phyloP scores from a whole-genome alignment of 1,140 invertebrate species.

The Sycophila sp. region DNA sequence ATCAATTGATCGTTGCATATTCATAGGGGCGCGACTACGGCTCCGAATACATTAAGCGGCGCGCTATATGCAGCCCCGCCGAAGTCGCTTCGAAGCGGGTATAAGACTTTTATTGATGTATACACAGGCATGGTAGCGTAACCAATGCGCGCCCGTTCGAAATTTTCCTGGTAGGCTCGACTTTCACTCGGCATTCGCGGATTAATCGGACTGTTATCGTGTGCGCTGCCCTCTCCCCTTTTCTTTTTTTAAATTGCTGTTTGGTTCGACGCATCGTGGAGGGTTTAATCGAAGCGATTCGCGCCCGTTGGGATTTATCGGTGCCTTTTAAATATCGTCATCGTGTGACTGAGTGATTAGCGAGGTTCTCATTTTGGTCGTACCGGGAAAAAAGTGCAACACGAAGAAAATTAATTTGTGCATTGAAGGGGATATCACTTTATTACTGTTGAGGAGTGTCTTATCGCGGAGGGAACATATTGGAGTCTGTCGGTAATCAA shows the following conservation, averaged over 20 bases:
- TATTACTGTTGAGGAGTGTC: not conserved
- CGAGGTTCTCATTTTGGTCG: not conserved
- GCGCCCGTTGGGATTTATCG: not conserved
- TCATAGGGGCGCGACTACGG: constrained; percentile 7
- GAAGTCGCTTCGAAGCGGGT: constrained; percentile 5
- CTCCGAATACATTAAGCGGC: constrained; percentile 4
- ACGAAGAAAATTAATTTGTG: constrained; percentile 4
- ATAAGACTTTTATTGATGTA: constrained; percentile 15
- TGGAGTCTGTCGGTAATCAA: constrained; percentile 10
- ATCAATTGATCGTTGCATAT: constrained; percentile 22
- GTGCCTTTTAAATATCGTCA: no score
- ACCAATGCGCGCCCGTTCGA: not conserved
- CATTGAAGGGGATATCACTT: not conserved
- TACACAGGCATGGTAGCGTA: not conserved
- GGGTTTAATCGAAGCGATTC: not conserved
- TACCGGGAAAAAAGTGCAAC: not conserved
- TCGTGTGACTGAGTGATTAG: not conserved
- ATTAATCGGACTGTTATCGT: not conserved
- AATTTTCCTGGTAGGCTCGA: not conserved
- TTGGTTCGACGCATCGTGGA: not conserved
- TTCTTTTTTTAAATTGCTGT: not conserved
- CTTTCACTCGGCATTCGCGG: not conserved
- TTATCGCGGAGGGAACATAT: constrained; percentile 2
- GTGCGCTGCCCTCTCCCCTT: no score
- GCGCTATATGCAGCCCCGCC: no score